Evolutionary conservation across 2,888 invertebrate genomes (phyloP).

Genomic region (Ectropis crepuscularia): DNA sequence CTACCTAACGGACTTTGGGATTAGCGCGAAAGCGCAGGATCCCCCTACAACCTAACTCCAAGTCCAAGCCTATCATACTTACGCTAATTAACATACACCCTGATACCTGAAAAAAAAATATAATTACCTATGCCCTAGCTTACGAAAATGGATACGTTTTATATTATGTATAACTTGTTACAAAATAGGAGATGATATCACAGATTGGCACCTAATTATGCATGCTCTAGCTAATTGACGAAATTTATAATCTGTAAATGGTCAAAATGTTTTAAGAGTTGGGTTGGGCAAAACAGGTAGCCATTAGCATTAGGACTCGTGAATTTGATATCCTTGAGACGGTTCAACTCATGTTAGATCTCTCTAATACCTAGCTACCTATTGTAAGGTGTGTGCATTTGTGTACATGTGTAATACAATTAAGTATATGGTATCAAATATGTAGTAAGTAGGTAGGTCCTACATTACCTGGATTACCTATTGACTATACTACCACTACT

Average conservation of each 20-base stretch:
- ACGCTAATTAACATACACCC: no score
- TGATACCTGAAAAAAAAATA: no score
- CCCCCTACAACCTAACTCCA: no score
- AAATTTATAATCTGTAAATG: constrained; percentile 36
- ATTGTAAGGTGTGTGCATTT: neutral
- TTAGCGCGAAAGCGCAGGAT: no score
- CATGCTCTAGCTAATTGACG: constrained; percentile 27
- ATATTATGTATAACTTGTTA: constrained; percentile 2
- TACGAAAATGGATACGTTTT: neutral
- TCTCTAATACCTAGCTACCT: neutral
- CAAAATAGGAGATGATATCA: constrained; percentile 38
- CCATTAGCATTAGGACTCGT: constrained; percentile 35
- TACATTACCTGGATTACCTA: no score
- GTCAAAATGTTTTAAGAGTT: constrained; percentile 30
- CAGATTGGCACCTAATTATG: constrained; percentile 26
- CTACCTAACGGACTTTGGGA: no score
- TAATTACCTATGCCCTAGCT: no score
- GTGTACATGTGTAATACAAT: neutral
- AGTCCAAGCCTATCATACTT: no score
- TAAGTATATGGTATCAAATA: no score
- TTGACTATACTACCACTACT: no score
- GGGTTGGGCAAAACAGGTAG: constrained; percentile 42
- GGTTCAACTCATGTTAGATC: constrained; percentile 2
- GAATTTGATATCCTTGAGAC: constrained; percentile 34
- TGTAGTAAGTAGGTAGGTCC: no score